phyloP scores from a whole-genome alignment of 2,888 invertebrate genomes.

The Rotaria macrura region DNA sequence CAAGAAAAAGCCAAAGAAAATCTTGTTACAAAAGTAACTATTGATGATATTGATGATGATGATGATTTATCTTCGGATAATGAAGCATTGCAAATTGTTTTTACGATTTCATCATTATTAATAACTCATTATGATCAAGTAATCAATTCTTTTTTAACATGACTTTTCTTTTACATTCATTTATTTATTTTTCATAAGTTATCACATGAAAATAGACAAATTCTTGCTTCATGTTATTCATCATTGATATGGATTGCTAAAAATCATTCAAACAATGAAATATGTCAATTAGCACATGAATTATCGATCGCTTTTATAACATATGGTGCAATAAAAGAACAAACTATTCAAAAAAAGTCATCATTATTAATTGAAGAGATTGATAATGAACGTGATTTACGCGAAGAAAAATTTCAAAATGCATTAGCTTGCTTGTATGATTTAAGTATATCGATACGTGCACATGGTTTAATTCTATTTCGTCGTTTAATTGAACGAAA shows the following conservation, averaged over 20 bases:
- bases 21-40: neutral
- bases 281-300: neutral
- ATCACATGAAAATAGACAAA: neutral
- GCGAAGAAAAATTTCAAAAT: conserved; percentile 51
- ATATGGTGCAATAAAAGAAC: neutral
- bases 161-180: neutral
- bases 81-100: conserved; percentile 4
- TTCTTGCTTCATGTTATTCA: neutral
- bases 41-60: neutral
- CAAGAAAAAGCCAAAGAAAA: neutral
- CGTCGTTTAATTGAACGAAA: conserved; percentile 62
- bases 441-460: conserved; percentile 65
- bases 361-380: conserved; percentile 25
- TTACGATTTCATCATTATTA: conserved; percentile 6
- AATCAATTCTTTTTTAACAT: too few relatives aligned
- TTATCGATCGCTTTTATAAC: neutral
- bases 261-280: neutral
- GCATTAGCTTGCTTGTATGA: conserved; percentile 63
- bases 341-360: too few relatives aligned
- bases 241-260: neutral
- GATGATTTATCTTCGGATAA: neutral
- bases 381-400: neutral
- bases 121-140: conserved; percentile 12
- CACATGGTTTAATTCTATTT: conserved; percentile 66
- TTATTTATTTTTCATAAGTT: neutral